Evolutionary conservation across 2,113 vertebrate genomes (phyloP).

Genomic region (Notarius lentiginosus): DNA sequence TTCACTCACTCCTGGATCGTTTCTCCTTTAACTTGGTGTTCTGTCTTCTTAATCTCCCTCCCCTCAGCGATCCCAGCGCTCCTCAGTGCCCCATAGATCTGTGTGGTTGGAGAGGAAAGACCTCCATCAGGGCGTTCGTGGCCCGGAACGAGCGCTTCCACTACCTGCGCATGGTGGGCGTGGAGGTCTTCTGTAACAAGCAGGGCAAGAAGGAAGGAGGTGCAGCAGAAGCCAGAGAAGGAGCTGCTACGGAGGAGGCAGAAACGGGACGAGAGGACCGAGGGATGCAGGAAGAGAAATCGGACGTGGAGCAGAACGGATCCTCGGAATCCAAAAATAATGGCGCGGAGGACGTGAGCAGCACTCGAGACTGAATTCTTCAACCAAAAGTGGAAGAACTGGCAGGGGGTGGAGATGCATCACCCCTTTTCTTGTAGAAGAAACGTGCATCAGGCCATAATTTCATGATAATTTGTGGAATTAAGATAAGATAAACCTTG

Average conservation of each 20-base stretch:
- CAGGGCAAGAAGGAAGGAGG: slow-evolving; percentile 74
- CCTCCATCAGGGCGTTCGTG: slow-evolving; percentile 93
- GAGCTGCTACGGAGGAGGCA: background rate
- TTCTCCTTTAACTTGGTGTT: background rate
- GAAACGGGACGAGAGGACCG: background rate
- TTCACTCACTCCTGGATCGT: background rate
- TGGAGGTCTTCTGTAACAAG: slow-evolving; percentile 85
- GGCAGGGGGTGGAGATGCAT: background rate
- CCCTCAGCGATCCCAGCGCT: slow-evolving; percentile 74
- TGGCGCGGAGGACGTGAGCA: slow-evolving; percentile 33
- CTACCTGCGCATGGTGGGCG: slow-evolving; percentile 94
- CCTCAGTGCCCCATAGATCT: slow-evolving; percentile 92
- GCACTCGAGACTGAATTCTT: slow-evolving; percentile 50
- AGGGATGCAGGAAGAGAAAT: slow-evolving; percentile 6
- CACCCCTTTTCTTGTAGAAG: background rate
- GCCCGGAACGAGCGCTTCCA: slow-evolving; percentile 92
- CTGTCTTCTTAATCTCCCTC: background rate
- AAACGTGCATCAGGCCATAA: background rate
- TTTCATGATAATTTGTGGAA: background rate
- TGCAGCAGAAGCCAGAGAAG: background rate
- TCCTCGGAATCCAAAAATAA: slow-evolving; percentile 49
- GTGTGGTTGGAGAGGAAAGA: slow-evolving; percentile 96
- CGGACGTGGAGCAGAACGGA: slow-evolving; percentile 54
- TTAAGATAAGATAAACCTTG: background rate
- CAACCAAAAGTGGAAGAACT: background rate